These are phyloP conservation scores for Autographa pulchrina DNA, from an alignment of 2,888 invertebrate genomes.

Conservation along the genomic window DNA sequence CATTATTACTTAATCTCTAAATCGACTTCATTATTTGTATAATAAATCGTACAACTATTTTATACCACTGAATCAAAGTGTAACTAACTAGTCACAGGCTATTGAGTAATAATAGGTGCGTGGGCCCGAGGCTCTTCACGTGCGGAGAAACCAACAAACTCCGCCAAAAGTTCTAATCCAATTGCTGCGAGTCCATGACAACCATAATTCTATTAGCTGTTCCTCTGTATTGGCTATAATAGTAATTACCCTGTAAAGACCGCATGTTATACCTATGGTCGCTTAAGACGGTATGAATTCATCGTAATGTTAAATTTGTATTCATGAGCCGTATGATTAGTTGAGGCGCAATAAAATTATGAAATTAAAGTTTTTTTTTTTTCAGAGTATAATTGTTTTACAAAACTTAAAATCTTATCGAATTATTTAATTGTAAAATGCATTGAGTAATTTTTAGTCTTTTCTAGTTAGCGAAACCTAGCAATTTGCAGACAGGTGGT, in stretches of 20 bases:
- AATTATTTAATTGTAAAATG: not conserved
- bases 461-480: not conserved
- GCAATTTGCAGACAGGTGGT: not conserved
- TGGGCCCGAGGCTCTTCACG: conserved; percentile 65
- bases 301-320: not conserved
- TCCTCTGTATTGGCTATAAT: conserved; percentile 40
- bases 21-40: not conserved
- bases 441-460: not conserved
- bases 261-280: not conserved
- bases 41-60: not conserved
- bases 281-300: not conserved
- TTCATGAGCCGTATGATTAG: not conserved
- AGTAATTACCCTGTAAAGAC: conserved; percentile 49
- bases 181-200: conserved; percentile 73
- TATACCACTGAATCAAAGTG: conserved; percentile 20
- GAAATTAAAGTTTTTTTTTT: not conserved
- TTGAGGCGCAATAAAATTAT: not conserved
- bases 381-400: not conserved
- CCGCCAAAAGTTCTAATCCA: conserved; percentile 81
- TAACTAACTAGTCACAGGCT: conserved; percentile 65
- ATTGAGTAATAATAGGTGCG: conserved; percentile 66
- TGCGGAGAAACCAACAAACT: conserved; percentile 77
- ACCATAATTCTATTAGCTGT: conserved; percentile 71
- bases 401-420: not conserved
- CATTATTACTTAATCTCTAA: not conserved